Evolutionary conservation across 1,140 invertebrate species (phyloP), one percentile per base, ranked within the genome.

Genomic region (Helicoverpa armigera): DNA sequence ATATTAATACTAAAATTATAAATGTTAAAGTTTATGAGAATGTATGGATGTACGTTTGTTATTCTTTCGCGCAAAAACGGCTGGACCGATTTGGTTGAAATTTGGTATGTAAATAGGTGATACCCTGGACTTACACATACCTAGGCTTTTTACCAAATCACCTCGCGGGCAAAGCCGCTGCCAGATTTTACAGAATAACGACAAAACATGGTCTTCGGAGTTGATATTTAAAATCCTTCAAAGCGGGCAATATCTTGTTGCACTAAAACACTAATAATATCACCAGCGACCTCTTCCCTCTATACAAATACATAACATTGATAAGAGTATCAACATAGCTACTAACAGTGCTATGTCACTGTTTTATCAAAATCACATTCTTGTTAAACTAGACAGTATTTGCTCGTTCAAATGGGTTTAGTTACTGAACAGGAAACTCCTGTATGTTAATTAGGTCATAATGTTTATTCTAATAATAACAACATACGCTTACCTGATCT

Each of bases 401-500:
- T 5, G 7, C 35, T 35, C 7, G 35, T 35, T 35, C 3, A 35
- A 35, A 58, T n/a, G 16, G 13, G 9, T 50, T 50, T 13, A 5
- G 16, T 18, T 50, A 18, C 10, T 12, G 63, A 18, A 70, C 56
- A 51, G 56, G 43, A 63, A 60, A 74, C 0, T n/a, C 10, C 13
- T 74, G 13, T 16, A 12, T 23, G 18, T 61, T 11, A 10, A 23
- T 76, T 63, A 61, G 73, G 16, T 76, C 56, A 61, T 63, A 43
- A 31, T 51, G 35, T 35, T 2, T 76, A 50, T 12, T 35, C 54
- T 60, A 74, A 82, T 51, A 73, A 69, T 63, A 35, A n/a, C 2
- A 53, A 31, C 65, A 79, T 56, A 3, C 29, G n/a, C 90, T 92
- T 84, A 94, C 93, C 89, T 94, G 88, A 43, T 94, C 92, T 14